These are phyloP conservation scores for Ectropis crepuscularia DNA, from an alignment of 2,888 invertebrate species.

Conservation along the genomic window DNA sequence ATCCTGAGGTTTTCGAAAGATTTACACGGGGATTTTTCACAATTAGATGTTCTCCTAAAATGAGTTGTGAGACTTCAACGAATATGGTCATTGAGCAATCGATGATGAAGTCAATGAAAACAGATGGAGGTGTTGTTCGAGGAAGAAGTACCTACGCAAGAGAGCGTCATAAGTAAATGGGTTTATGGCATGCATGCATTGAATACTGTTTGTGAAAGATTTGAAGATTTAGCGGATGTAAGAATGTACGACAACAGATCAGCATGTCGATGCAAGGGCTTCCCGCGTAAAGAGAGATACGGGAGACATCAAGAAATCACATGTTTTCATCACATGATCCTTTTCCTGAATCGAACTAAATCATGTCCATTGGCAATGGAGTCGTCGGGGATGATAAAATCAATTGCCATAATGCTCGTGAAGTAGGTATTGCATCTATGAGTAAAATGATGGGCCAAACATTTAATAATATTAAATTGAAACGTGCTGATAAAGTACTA, in stretches of 20 bases:
- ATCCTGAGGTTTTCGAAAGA: no score
- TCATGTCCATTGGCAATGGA: slow-evolving; percentile 43
- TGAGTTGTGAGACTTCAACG: slow-evolving; percentile 57
- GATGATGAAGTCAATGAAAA: slow-evolving; percentile 57
- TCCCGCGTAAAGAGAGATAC: slow-evolving; percentile 37
- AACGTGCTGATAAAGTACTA: slow-evolving; percentile 53
- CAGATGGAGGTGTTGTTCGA: slow-evolving; percentile 62
- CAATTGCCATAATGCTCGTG: slow-evolving; percentile 46
- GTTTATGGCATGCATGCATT: slow-evolving; percentile 27
- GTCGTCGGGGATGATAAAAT: slow-evolving; percentile 44
- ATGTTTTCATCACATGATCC: slow-evolving; percentile 39
- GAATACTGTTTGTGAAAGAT: slow-evolving; percentile 25
- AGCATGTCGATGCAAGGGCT: slow-evolving; percentile 40
- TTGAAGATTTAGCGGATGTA: slow-evolving; percentile 25
- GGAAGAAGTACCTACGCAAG: slow-evolving; percentile 60
- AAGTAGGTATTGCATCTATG: slow-evolving; percentile 47
- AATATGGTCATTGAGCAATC: slow-evolving; percentile 57
- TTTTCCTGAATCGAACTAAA: slow-evolving; percentile 37
- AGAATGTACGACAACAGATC: slow-evolving; percentile 32
- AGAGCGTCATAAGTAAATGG: slow-evolving; percentile 58
- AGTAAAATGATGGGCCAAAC: slow-evolving; percentile 48
- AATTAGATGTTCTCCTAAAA: slow-evolving; percentile 58
- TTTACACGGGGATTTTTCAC: slow-evolving; percentile 39
- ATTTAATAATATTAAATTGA: slow-evolving; percentile 52
- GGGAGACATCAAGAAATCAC: slow-evolving; percentile 36